Conservation (phyloP, 2,797 vertebrate species). For the Esox masquinongy region DNA sequence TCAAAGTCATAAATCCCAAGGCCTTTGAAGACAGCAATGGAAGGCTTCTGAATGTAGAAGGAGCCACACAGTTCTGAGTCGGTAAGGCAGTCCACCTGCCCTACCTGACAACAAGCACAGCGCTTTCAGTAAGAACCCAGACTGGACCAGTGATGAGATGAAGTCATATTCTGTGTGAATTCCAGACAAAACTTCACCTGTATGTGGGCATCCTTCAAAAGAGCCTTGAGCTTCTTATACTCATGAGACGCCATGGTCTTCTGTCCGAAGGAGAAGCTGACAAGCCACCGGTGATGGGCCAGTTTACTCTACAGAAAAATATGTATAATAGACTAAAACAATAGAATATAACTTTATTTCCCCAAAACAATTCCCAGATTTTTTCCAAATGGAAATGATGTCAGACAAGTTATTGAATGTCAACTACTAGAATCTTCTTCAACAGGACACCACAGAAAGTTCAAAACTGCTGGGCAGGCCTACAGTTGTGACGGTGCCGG, state of each 20-base stretch:
- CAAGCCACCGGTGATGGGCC: conserved; percentile 89
- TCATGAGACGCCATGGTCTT: conserved; percentile 72
- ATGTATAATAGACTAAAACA: background rate
- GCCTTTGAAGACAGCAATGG: conserved; percentile 92
- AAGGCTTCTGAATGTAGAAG: conserved; percentile 87
- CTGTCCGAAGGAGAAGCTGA: conserved; percentile 89
- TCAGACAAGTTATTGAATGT: background rate
- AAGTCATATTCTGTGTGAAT: background rate
- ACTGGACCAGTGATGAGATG: background rate
- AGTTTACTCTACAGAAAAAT: conserved; percentile 76
- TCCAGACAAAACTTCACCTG: conserved; percentile 74
- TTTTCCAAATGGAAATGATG: conserved; percentile 21
- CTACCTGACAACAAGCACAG: conserved; percentile 76
- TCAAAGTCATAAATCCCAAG: conserved; percentile 91
- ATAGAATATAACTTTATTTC: background rate
- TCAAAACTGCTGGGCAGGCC: background rate
- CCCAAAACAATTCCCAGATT: background rate
- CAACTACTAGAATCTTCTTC: background rate
- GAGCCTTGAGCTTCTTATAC: conserved; percentile 88
- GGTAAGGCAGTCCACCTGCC: conserved; percentile 84
- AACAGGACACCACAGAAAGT: background rate
- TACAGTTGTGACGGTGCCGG: background rate
- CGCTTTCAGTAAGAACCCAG: background rate
- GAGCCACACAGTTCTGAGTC: conserved; percentile 81
- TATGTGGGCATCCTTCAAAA: conserved; percentile 87